Conservation (phyloP, 2,888 invertebrate species). For the Cheiracanthium punctorium region DNA sequence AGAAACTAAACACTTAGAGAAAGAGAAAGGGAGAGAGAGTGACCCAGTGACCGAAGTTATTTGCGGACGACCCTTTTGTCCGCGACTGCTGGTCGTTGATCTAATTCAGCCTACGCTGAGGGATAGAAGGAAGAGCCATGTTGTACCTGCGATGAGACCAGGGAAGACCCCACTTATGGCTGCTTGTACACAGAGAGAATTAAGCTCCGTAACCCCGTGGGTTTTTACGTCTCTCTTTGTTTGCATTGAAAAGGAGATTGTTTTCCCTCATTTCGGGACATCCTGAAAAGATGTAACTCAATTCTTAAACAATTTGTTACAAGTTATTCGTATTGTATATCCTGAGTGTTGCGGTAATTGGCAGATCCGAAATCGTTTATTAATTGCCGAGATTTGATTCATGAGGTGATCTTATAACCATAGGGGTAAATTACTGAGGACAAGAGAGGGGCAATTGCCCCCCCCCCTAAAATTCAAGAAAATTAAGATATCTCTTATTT, state of each 20-base stretch:
- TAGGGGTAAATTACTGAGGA: too few species aligned
- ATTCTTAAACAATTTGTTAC: too few species aligned
- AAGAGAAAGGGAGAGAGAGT: conserved; percentile 50
- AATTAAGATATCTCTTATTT: too few species aligned
- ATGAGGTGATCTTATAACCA: too few species aligned
- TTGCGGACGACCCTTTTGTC: conserved; percentile 49
- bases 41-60: conserved; percentile 65
- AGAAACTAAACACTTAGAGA: not conserved
- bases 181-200: not conserved
- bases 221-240: conserved; percentile 2
- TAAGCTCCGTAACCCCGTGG: not conserved
- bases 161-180: conserved; percentile 6
- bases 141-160: not conserved
- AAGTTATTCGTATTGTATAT: too few species aligned
- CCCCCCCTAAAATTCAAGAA: too few species aligned
- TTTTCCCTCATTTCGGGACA: not conserved
- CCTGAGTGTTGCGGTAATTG: too few species aligned
- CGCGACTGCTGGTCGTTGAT: conserved; percentile 50
- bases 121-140: not conserved
- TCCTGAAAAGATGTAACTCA: too few species aligned
- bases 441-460: too few species aligned
- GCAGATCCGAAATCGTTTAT: too few species aligned
- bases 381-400: too few species aligned
- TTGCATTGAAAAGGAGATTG: conserved; percentile 1
- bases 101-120: conserved; percentile 55